Evolutionary conservation across 2,888 invertebrate species (phyloP), one percentile per base, ranked within the genome.

Genomic region (Punctoribates punctum): DNA sequence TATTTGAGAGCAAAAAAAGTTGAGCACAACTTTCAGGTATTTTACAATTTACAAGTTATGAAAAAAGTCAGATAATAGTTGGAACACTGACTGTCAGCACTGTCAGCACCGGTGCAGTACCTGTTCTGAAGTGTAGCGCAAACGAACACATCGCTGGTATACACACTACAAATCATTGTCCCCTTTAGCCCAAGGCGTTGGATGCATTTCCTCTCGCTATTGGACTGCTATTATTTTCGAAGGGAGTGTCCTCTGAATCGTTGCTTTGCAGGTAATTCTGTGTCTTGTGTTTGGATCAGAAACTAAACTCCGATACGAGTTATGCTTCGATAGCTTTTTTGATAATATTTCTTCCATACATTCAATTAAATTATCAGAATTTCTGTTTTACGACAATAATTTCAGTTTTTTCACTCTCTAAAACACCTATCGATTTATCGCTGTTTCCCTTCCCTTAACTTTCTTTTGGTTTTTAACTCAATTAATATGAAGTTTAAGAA

Each of bases 151-250:
- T 67, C 67, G 34, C 67, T 67, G 34, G n/a, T 38, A 1, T 9
- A 11, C 5, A 67, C 67, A n/a, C 38, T 38, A 38, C 38, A 67
- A 67, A 67, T 67, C 38, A 38, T 67, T 67, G 67, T 67, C 67
- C 67, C 67, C 67, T 38, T 60, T 38, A 67, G 38, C 67, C 67
- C n/a, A 67, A 67, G 67, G 67, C 67, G 67, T 67, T 67, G 38
- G 34, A 67, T 67, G 67, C 38, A 29, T 67, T 67, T 67, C 38
- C 67, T 67, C 34, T 38, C 38, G 4, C 67, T 67, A 67, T 67
- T 67, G 67, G 67, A 67, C 38, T 67, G 17, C 38, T 67, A 67
- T 67, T 67, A 67, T 67, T 38, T 38, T 20, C 5, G 11, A 38
- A 38, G 67, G 67, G 67, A 67, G 67, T 67, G 67, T n/a, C 67